These are phyloP conservation scores for Delphinus delphis DNA, from an alignment of 2,113 vertebrate species.

Conservation along the genomic window DNA sequence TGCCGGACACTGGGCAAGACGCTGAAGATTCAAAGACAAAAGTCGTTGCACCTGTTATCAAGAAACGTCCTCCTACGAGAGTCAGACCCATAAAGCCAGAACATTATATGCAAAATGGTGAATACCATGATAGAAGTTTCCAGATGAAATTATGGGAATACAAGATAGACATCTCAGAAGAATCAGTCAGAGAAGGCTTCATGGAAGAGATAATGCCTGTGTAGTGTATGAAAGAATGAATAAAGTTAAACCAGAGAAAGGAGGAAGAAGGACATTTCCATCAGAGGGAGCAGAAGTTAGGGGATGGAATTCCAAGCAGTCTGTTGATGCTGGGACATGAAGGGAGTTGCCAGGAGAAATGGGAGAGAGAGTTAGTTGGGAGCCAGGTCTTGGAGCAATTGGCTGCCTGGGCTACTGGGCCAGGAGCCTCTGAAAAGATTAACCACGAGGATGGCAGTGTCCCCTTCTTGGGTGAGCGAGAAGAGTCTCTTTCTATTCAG, in stretches of 20 bases:
- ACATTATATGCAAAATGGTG: background rate
- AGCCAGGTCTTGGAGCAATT: background rate
- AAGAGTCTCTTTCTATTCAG: background rate
- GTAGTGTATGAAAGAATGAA: background rate
- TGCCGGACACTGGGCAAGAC: background rate
- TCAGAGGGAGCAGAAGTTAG: background rate
- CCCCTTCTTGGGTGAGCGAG: background rate
- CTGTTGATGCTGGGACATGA: background rate
- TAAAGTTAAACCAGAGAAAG: background rate
- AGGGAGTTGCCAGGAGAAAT: background rate
- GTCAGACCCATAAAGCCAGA: background rate
- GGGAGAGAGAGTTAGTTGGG: background rate
- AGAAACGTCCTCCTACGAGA: background rate
- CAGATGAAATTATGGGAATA: background rate
- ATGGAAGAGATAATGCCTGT: background rate
- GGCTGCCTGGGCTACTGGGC: rapidly evolving
- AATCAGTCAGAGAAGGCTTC: background rate
- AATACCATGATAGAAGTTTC: background rate
- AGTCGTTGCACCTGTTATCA: background rate
- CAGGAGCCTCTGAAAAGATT: background rate
- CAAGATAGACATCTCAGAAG: background rate
- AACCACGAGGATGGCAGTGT: background rate
- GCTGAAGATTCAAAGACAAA: background rate
- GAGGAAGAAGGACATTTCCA: background rate
- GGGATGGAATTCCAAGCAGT: background rate